A percentile compares a stretch with the other conserved stretches of the same genome.
Conservation (phyloP, 2,888 invertebrate species). For the Andricus quercusramuli region DNA sequence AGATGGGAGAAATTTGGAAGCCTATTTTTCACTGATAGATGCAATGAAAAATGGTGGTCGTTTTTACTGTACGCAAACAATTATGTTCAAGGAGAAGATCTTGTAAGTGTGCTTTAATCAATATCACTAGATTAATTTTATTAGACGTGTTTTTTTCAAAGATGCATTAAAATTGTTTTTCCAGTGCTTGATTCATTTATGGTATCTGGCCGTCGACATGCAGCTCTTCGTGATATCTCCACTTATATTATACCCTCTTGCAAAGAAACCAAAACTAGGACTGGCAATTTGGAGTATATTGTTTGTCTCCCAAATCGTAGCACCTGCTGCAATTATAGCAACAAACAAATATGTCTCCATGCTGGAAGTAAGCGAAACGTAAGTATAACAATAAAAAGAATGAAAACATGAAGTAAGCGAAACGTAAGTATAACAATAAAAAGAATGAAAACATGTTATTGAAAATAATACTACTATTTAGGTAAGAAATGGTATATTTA, state of each 20-base stretch:
- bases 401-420: too few species aligned
- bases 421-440: too few species aligned
- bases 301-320: constrained; percentile 68
- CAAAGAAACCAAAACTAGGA: too few species aligned
- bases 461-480: too few species aligned
- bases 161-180: constrained; percentile 13
- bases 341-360: constrained; percentile 67
- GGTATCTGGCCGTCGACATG: constrained; percentile 66
- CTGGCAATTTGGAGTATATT: constrained; percentile 40
- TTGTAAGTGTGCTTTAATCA: neutral
- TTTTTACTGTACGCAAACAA: constrained; percentile 80
- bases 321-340: constrained; percentile 72
- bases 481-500: too few species aligned
- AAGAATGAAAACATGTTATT: too few species aligned
- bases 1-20: constrained; percentile 46
- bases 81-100: constrained; percentile 53
- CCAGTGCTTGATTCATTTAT: constrained; percentile 80
- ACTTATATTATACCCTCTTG: too few species aligned
- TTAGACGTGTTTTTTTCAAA: too few species aligned
- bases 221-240: too few species aligned
- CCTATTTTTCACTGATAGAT: constrained; percentile 63
- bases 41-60: constrained; percentile 80
- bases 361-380: too few species aligned
- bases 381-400: too few species aligned
- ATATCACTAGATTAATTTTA: too few species aligned